Evolutionary conservation across 2,888 invertebrate genomes (phyloP), one percentile per base, ranked within the genome.

Genomic region (Hirudinaria manillensis): DNA sequence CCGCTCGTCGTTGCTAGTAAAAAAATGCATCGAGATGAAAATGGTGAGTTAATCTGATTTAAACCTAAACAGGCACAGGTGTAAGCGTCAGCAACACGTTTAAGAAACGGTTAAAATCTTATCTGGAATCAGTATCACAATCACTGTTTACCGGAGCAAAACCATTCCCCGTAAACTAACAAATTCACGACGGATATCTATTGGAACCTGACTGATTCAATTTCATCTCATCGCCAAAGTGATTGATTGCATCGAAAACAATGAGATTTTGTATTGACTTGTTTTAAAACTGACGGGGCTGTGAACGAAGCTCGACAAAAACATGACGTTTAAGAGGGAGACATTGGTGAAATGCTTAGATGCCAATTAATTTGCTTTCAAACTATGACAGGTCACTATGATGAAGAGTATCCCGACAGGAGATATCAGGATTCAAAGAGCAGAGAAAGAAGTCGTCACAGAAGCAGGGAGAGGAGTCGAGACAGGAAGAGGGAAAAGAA

Each of bases 381-480:
- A 61, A 61, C 4, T 16, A 21, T 61, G 61, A 19, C 24, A 73
- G 73, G 73, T 65, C 61, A 73, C 56, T 56, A 73, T 21, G 73
- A 73, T 56, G 73, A 73, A 36, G 65, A 61, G 6, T 65, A 73
- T 65, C 7, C 34, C 34, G 73, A 61, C 4, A 6, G 53, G 21
- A 51, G 32, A 51, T 53, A 53, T 32, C 34, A 27, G 19, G 24
- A 56, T n/a, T 73, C 73, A 38, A 73, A n/a, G 55, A 66, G 68
- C 38, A 74, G 74, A 68, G 67, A 74, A 65, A 53, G 38, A 68
- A 66, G 51, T 34, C 29, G 67, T 10, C 29, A 65, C 19, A 45
- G 51, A 51, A 68, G 32, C 24, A 74, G 72, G 34, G 55, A 75
- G 51, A 72, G 75, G n/a, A 75, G 71, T 29, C 53, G 45, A 1